phyloP scores from a whole-genome alignment of 2,113 vertebrate species.

The Actenoides lindsayi region DNA sequence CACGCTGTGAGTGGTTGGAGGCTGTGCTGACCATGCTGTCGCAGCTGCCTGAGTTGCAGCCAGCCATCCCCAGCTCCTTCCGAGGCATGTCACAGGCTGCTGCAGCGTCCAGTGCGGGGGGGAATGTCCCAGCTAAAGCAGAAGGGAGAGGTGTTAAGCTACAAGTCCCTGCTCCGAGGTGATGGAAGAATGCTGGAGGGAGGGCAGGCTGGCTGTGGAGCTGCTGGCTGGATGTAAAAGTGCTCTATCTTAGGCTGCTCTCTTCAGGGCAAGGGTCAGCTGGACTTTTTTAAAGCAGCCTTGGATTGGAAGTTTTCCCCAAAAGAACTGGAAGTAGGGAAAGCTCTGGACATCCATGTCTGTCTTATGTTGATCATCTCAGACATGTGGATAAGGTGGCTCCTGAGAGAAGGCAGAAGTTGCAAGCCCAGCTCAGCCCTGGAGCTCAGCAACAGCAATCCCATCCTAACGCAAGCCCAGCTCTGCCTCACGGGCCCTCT shows the following conservation, averaged over 20 bases:
- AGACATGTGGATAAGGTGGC: neutral
- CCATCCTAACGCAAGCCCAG: accelerated
- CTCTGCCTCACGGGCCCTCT: neutral
- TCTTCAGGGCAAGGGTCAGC: neutral
- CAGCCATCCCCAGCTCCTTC: constrained; percentile 79
- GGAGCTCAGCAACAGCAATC: neutral
- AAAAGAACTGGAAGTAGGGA: accelerated
- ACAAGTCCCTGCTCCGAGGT: neutral
- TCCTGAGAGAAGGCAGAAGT: neutral
- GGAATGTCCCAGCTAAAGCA: neutral
- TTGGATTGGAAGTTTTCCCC: neutral
- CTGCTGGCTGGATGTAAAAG: accelerated
- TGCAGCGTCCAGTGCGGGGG: accelerated
- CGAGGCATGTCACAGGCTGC: constrained; percentile 79
- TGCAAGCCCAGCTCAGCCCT: neutral
- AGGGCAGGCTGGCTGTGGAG: neutral
- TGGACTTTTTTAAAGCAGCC: neutral
- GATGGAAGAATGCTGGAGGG: accelerated
- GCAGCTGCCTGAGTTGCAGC: constrained; percentile 80
- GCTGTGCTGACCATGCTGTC: constrained; percentile 84
- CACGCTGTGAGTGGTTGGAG: constrained; percentile 77
- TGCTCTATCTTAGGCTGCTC: neutral
- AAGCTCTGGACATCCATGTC: neutral
- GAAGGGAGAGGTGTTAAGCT: neutral
- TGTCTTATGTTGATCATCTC: accelerated